Evolutionary conservation across 2,888 invertebrate genomes (phyloP).

Genomic region (Rambutsinella grinnellia): DNA sequence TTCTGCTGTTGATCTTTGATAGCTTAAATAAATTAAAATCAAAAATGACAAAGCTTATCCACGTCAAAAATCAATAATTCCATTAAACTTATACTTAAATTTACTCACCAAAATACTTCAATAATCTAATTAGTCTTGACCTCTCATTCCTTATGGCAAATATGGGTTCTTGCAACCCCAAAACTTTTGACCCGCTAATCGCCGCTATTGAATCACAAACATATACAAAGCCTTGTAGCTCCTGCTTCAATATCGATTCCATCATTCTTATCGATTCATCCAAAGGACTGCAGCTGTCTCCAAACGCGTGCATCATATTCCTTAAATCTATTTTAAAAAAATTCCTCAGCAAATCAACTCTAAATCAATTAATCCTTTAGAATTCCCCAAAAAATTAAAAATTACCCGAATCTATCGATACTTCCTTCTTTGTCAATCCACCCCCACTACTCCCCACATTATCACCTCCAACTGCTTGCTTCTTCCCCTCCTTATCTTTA

Average conservation of each 20-base stretch:
- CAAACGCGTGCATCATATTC: conserved; percentile 94
- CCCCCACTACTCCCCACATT: not conserved
- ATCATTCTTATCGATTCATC: conserved; percentile 86
- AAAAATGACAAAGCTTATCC: not conserved
- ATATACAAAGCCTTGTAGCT: conserved; percentile 82
- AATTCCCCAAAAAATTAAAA: no score
- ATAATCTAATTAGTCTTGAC: conserved; percentile 80
- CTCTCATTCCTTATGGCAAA: conserved; percentile 87
- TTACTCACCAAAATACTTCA: conserved; percentile 77
- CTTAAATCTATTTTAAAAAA: conserved; percentile 79
- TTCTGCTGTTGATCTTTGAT: conserved; percentile 52
- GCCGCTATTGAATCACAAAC: conserved; percentile 80
- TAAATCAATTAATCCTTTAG: no score
- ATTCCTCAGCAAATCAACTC: not conserved
- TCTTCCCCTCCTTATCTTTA: conserved; percentile 43
- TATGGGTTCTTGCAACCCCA: conserved; percentile 80
- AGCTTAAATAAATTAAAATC: conserved; percentile 29
- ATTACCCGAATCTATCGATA: conserved; percentile 35
- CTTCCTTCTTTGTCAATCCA: conserved; percentile 30
- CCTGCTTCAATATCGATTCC: conserved; percentile 86
- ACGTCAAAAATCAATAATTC: not conserved
- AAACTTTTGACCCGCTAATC: conserved; percentile 72
- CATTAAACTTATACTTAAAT: not conserved
- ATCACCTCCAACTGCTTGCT: conserved; percentile 5
- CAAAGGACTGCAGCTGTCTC: conserved; percentile 86